These are phyloP conservation scores for Magallana gigas DNA, from an alignment of 1,140 invertebrate species.

Conservation along the genomic window DNA sequence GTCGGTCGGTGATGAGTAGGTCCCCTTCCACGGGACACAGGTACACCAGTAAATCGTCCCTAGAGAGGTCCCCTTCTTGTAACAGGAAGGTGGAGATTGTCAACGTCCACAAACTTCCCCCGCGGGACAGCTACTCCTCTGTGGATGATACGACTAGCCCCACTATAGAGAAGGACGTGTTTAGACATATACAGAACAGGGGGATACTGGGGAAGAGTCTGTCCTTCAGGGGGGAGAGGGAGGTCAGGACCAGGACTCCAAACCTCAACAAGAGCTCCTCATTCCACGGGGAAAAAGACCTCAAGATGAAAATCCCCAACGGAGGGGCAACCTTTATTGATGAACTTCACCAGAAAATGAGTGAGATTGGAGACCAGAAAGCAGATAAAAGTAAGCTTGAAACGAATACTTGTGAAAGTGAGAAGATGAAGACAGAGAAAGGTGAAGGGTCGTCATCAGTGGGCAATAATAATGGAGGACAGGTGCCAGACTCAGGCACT, in stretches of 20 bases:
- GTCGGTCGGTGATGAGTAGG: conserved; percentile 31
- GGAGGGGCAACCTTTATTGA: not conserved
- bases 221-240: not conserved
- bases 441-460: not conserved
- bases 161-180: conserved; percentile 73
- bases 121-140: conserved; percentile 79
- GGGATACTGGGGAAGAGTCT: not conserved
- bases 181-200: conserved; percentile 65
- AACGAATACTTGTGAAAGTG: not conserved
- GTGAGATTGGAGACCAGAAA: not conserved
- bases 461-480: not conserved
- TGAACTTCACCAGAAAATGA: conserved; percentile 1
- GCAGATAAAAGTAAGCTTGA: not conserved
- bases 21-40: conserved; percentile 43
- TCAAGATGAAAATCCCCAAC: not conserved
- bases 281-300: conserved; percentile 17
- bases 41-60: conserved; percentile 45
- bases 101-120: conserved; percentile 77
- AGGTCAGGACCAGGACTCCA: not conserved
- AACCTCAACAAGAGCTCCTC: not conserved
- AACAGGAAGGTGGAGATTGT: conserved; percentile 77
- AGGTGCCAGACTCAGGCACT: not conserved
- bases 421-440: not conserved
- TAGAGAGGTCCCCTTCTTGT: conserved; percentile 68
- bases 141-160: conserved; percentile 80